These are phyloP conservation scores for Portevinia maculata DNA, from an alignment of 2,888 invertebrate genomes.

Conservation along the genomic window DNA sequence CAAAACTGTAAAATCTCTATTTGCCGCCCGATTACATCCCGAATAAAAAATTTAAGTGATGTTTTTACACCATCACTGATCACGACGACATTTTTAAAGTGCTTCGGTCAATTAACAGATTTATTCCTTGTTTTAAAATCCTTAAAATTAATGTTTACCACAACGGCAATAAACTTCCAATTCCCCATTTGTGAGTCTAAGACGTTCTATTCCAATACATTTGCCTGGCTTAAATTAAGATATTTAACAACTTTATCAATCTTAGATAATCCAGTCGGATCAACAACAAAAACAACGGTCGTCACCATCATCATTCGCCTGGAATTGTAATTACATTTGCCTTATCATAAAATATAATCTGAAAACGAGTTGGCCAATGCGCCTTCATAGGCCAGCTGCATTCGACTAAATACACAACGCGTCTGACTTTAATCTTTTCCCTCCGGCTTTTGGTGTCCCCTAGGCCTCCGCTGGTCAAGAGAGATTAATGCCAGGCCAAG, in stretches of 20 bases:
- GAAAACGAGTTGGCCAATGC: conserved; percentile 65
- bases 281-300: conserved; percentile 21
- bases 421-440: conserved; percentile 39
- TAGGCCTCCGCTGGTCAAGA: conserved; percentile 1
- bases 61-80: too few species aligned
- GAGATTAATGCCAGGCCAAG: conserved; percentile 53
- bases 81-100: too few species aligned
- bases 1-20: too few species aligned
- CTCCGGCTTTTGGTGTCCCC: conserved; percentile 2
- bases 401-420: conserved; percentile 2
- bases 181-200: not conserved
- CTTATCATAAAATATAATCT: conserved; percentile 71
- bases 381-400: conserved; percentile 61
- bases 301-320: conserved; percentile 50
- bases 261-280: conserved; percentile 53
- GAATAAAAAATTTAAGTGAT: too few species aligned
- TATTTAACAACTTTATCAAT: conserved; percentile 67
- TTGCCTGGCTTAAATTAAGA: conserved; percentile 57
- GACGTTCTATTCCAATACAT: conserved; percentile 4
- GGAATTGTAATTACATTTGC: conserved; percentile 66
- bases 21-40: too few species aligned
- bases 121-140: too few species aligned
- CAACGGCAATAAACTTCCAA: too few species aligned
- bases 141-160: too few species aligned
- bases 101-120: too few species aligned